Evolutionary conservation across 2,113 vertebrate genomes (phyloP).

Genomic region (Scytalopus superciliaris): DNA sequence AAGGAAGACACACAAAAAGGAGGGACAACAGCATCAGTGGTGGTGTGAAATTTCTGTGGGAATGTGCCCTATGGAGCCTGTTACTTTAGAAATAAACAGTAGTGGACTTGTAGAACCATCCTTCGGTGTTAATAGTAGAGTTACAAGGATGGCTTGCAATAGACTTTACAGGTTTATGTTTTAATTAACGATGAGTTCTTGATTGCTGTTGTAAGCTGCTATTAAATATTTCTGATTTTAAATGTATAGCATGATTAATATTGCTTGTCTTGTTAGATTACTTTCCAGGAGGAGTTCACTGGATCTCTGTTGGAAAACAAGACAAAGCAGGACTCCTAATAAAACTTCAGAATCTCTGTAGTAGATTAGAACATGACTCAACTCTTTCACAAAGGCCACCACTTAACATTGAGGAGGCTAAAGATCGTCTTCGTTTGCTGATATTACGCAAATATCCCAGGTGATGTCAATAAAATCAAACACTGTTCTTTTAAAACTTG

Average conservation of each 20-base stretch:
- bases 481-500: neutral
- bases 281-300: conserved; percentile 92
- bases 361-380: conserved; percentile 85
- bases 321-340: conserved; percentile 90
- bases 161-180: neutral
- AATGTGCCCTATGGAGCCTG: neutral
- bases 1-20: neutral
- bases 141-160: neutral
- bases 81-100: neutral
- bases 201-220: neutral
- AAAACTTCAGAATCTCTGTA: conserved; percentile 92
- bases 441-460: conserved; percentile 87
- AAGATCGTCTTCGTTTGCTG: conserved; percentile 90
- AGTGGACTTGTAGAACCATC: neutral
- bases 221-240: neutral
- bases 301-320: conserved; percentile 93
- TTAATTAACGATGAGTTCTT: neutral
- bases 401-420: conserved; percentile 91
- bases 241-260: neutral
- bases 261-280: conserved; percentile 71
- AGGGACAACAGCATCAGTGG: neutral
- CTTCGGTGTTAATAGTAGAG: neutral
- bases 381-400: conserved; percentile 78
- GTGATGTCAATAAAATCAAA: conserved; percentile 47
- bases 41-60: neutral